Conservation (phyloP, 2,888 invertebrate species). For the Ceratothoa steindachneri region DNA sequence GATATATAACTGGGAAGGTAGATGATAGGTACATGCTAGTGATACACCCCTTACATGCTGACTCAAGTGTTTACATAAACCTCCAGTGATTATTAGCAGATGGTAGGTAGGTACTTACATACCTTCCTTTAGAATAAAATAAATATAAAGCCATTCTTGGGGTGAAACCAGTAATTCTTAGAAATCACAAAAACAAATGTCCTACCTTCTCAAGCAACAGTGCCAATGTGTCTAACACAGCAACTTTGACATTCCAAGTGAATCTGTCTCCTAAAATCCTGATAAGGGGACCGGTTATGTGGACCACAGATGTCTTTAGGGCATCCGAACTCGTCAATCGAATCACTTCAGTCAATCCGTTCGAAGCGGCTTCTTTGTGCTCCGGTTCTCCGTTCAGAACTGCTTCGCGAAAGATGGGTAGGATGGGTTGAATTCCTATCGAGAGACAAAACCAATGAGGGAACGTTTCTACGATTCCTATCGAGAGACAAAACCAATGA, state of each 20-base stretch:
- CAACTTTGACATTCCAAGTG: slow-evolving; percentile 88
- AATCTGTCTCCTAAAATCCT: slow-evolving; percentile 89
- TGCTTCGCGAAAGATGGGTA: slow-evolving; percentile 93
- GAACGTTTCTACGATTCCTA: too few species aligned
- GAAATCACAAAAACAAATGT: too few species aligned
- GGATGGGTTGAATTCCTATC: slow-evolving; percentile 79
- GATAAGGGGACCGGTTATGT: slow-evolving; percentile 96
- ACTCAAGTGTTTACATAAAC: too few species aligned
- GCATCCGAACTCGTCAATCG: slow-evolving; percentile 77
- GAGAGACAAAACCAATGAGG: neutral
- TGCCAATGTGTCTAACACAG: slow-evolving; percentile 89
- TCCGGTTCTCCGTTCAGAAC: slow-evolving; percentile 92
- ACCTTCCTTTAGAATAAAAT: too few species aligned
- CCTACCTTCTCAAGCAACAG: slow-evolving; percentile 80
- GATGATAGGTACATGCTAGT: too few species aligned
- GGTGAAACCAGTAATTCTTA: too few species aligned
- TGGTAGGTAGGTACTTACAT: too few species aligned
- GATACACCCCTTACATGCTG: too few species aligned
- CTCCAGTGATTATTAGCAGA: too few species aligned
- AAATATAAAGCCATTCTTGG: too few species aligned
- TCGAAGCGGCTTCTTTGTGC: slow-evolving; percentile 90
- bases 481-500: too few species aligned
- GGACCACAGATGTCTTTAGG: slow-evolving; percentile 89
- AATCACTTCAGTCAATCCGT: slow-evolving; percentile 80
- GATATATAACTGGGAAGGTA: too few species aligned